These are phyloP conservation scores for Bruchidius siliquastri DNA, from an alignment of 2,888 invertebrate species.

Conservation along the genomic window DNA sequence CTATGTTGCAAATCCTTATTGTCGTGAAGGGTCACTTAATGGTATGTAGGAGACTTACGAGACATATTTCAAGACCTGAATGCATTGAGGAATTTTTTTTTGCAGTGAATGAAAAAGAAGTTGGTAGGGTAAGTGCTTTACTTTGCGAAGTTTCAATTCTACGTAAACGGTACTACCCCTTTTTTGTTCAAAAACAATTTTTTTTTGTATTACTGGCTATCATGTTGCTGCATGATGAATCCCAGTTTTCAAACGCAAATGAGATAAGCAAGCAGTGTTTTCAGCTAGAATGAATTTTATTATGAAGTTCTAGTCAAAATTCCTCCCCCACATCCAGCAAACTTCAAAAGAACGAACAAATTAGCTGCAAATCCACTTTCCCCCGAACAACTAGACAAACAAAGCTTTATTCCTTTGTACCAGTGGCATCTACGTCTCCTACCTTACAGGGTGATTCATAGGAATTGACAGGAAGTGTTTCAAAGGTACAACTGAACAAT, in stretches of 20 bases:
- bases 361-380: neutral
- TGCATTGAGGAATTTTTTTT: no score
- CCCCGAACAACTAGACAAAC: neutral
- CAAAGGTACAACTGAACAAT: no score
- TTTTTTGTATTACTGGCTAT: no score
- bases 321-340: neutral
- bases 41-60: no score
- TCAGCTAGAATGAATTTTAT: neutral
- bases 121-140: no score
- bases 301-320: neutral
- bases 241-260: neutral
- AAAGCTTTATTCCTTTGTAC: neutral
- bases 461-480: neutral
- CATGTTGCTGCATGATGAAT: neutral
- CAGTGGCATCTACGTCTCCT: neutral
- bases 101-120: no score
- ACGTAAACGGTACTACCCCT: no score
- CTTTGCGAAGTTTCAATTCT: no score
- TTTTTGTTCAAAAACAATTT: no score
- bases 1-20: no score
- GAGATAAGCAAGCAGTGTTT: neutral
- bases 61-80: no score
- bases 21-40: no score
- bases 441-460: neutral
- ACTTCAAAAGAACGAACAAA: neutral